Evolutionary conservation across 2,888 invertebrate species (phyloP).

Genomic region (Cenopis cana): DNA sequence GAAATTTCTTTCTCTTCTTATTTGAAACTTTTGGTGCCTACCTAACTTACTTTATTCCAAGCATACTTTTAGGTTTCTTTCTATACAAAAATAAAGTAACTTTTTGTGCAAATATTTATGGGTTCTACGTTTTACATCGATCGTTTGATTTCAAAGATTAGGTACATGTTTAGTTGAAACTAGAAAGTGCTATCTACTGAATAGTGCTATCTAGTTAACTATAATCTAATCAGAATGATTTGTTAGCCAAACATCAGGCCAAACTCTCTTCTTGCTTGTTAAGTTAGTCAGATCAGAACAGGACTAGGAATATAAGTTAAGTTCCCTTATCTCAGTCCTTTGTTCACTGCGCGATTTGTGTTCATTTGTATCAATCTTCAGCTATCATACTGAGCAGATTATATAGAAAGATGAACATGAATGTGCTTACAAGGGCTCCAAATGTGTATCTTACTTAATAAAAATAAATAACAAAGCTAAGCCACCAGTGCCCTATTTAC

Average conservation of each 20-base stretch:
- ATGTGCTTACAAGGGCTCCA: neutral
- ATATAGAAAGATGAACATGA: neutral
- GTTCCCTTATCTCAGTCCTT: neutral
- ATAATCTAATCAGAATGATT: too few species aligned
- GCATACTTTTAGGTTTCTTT: neutral
- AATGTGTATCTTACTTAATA: neutral
- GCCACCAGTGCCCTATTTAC: constrained; percentile 18
- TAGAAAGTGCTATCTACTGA: too few species aligned
- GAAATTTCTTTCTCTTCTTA: neutral
- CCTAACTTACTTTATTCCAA: neutral
- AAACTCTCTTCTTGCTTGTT: neutral
- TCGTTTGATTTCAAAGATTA: neutral
- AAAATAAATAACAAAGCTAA: constrained; percentile 17
- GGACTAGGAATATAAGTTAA: too few species aligned
- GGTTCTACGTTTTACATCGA: too few species aligned
- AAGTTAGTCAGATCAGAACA: neutral
- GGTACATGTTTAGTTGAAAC: too few species aligned
- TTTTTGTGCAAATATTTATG: too few species aligned
- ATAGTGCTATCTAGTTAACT: too few species aligned
- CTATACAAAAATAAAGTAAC: neutral
- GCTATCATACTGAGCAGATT: neutral
- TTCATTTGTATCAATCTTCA: neutral
- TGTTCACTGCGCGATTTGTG: neutral
- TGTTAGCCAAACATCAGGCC: neutral
- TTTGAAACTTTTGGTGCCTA: neutral